Base-by-base conservation (phyloP, 2,797 vertebrate species). In the Sphenopsis melanotis region DNA sequence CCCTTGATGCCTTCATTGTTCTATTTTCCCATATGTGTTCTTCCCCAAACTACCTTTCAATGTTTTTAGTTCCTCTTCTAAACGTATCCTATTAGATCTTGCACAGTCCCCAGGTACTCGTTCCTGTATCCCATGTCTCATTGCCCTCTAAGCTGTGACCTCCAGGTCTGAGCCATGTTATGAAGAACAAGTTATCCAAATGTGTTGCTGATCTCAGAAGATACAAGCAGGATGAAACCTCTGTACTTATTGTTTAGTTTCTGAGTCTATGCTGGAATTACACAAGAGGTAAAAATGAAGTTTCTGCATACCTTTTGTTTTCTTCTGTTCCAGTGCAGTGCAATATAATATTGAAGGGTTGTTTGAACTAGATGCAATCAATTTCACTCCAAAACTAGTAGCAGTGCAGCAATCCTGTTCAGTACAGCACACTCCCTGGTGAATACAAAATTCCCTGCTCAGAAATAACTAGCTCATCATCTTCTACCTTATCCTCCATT, bases 91-190 rank as follows among this genome's bases (percentile, higher is more conserved):
- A 3, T 13, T 69, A 42, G 37, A 53, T 46, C 30, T 80, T 61
- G 12, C 39, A 29, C 23, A 55, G 10, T 50, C 14, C 26, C 15
- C 30, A 68, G 39, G 15, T 44, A 30, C 17, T 60, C 0, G 0
- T 66, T 68, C 32, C 44, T 77, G 21, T 36, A 37, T 52, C 34
- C 10, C 2, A 29, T 41, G 10, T 68, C 26, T 50, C 32, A 8
- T 42, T 65, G 27, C 6, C 12, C 14, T 5, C n/a, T 57, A 10
- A 64, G 50, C 9, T 36, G 34, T 76, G 66, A 61, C n/a, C 5
- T 18, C 4, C 19, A 19, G 55, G 20, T 39, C 19, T 70, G 52
- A 83, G 26, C 39, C 30, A 7, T 18, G 10, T 44, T 44, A 57
- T 17, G 26, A 76, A 80, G 47, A 53, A 17, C 16, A 49, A 72